Conservation (phyloP, 2,797 vertebrate species). For the Gymnoscopelus braueri region DNA sequence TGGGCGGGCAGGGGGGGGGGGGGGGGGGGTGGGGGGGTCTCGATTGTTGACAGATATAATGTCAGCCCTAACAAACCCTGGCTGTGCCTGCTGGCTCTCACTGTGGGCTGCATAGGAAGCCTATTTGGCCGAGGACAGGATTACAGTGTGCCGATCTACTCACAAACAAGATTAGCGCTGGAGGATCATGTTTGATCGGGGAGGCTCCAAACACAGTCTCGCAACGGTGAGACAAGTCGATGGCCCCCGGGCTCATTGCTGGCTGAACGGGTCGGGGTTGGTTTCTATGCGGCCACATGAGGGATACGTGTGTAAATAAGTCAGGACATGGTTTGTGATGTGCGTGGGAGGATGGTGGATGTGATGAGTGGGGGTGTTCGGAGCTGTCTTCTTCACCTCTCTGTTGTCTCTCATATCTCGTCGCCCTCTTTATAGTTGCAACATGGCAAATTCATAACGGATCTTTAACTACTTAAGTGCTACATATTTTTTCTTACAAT, state of each 20-base stretch:
- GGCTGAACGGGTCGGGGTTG: neutral
- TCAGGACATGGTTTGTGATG: constrained; percentile 19
- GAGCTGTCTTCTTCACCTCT: constrained; percentile 19
- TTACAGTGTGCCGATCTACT: constrained; percentile 76
- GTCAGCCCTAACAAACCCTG: constrained; percentile 44
- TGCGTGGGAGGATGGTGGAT: no score
- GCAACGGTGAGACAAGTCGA: constrained; percentile 64
- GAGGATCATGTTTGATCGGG: constrained; percentile 80
- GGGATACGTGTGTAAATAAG: constrained; percentile 36
- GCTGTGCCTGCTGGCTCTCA: constrained; percentile 56
- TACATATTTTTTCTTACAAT: no score
- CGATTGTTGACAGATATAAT: constrained; percentile 45
- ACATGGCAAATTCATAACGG: no score
- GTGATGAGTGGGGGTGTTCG: neutral
- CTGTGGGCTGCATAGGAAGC: constrained; percentile 48
- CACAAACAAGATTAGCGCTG: constrained; percentile 80
- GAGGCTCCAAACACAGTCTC: constrained; percentile 70
- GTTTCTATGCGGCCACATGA: neutral
- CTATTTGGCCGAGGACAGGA: constrained; percentile 70
- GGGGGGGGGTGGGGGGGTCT: neutral
- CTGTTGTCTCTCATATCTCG: constrained; percentile 8
- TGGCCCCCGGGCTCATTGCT: constrained; percentile 24
- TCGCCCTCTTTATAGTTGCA: neutral
- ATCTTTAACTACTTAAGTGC: no score
- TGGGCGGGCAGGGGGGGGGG: no score